Evolutionary conservation across 1,140 invertebrate genomes (phyloP).

Genomic region (Odontomachus brunneus): DNA sequence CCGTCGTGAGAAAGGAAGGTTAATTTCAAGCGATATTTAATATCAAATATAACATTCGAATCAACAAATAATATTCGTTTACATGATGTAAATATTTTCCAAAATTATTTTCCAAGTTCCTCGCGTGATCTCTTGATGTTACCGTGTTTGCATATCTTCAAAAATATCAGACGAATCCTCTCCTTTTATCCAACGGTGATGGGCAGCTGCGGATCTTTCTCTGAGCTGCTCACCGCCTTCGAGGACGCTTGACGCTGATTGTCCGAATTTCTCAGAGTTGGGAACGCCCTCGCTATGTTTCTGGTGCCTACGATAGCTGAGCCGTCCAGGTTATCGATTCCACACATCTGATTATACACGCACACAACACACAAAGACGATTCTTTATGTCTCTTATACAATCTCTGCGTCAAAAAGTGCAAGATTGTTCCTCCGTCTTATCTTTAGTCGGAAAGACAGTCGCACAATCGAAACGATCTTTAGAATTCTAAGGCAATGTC

Average conservation of each 20-base stretch:
- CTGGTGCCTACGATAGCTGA: slow-evolving; percentile 57
- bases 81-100: slow-evolving; percentile 33
- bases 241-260: slow-evolving; percentile 65
- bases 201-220: slow-evolving; percentile 67
- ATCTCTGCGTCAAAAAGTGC: neutral
- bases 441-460: neutral
- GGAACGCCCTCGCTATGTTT: slow-evolving; percentile 61
- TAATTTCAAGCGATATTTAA: too few relatives aligned
- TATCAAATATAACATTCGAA: too few relatives aligned
- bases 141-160: slow-evolving; percentile 4
- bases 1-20: neutral
- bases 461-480: too few relatives aligned
- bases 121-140: slow-evolving; percentile 17
- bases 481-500: too few relatives aligned
- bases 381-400: slow-evolving; percentile 1
- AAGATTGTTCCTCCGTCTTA: neutral
- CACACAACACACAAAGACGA: neutral
- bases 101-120: slow-evolving; percentile 31
- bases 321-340: slow-evolving; percentile 54
- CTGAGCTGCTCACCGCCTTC: slow-evolving; percentile 58
- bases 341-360: slow-evolving; percentile 50
- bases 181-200: slow-evolving; percentile 58
- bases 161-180: neutral
- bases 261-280: slow-evolving; percentile 63
- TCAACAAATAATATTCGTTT: too few relatives aligned